Evolutionary conservation across 2,888 invertebrate species (phyloP).

Genomic region (Macrophya annulata): DNA sequence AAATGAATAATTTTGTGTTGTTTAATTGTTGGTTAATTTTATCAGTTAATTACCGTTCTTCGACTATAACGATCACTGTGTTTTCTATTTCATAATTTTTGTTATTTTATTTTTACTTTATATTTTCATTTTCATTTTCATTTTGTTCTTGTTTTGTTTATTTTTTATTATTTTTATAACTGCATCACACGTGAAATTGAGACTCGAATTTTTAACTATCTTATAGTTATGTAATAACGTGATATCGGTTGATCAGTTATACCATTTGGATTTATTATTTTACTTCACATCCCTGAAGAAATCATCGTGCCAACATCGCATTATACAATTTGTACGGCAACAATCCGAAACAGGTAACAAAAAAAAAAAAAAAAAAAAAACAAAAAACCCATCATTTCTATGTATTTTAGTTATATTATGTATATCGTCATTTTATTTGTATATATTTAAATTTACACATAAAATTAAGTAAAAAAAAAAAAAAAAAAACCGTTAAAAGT

Average conservation of each 20-base stretch:
- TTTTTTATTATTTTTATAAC: no score
- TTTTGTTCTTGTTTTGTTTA: no score
- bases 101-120: neutral
- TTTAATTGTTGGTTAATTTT: slow-evolving; percentile 10
- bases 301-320: neutral
- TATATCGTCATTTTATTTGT: no score
- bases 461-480: neutral
- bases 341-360: slow-evolving; percentile 23
- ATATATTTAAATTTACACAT: no score
- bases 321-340: neutral
- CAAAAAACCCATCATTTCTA: neutral
- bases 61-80: neutral
- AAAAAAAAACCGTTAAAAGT: no score
- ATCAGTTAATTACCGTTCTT: neutral
- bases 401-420: no score
- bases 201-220: no score
- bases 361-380: neutral
- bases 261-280: slow-evolving; percentile 49
- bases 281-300: slow-evolving; percentile 5
- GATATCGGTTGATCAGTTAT: neutral
- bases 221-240: neutral
- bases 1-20: slow-evolving; percentile 10
- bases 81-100: neutral
- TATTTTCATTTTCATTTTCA: neutral
- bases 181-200: neutral